Base-by-base conservation (phyloP, 2,113 vertebrate species). In the Leuciscus idus region DNA sequence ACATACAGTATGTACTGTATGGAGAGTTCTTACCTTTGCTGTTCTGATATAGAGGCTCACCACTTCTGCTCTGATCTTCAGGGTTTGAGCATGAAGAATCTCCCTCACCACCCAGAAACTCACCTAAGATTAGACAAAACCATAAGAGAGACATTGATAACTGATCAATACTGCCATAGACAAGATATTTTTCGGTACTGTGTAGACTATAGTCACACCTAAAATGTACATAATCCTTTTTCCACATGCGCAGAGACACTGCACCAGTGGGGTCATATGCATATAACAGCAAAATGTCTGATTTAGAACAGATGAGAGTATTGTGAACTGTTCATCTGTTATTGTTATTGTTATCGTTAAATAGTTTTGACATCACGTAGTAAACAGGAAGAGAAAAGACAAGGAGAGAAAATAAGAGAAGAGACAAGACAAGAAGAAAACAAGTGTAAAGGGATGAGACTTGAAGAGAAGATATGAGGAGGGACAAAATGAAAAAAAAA, bases 31-130 rank as follows among this genome's bases (percentile, higher is more conserved):
- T 94, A 99, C 98, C 97, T 99, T 99, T 4, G 97, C 98, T 87
- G 98, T 99, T 94, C 98, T 97, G 91, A 99, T 98, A 93, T 99
- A 99, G 90, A 97, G 96, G 94, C 97, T 99, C 94, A 99, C 90
- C 93, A 99, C 98, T 91, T 99, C 98, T 2, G 98, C 98, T 95
- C 98, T 95, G 93, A 99, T 99, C 96, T 99, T 99, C 94, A 99
- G 93, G 6, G 98, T 99, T 77, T 98, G 98, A 33, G 98, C 97
- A 62, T 98, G 98, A 86, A 99, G 97, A 93, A 99, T 99, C 93
- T 99, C 98, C 95, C 97, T 95, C 85, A 99, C 97, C 86, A 99
- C 98, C 98, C 98, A 99, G 95, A 99, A 99, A 93, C 97, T 99
- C 13, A 98, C 98, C 98, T 99, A 89, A 68, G 55, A 76, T 66